These are phyloP conservation scores for Perca schrenkii DNA, from an alignment of 2,113 vertebrate species.

Conservation along the genomic window DNA sequence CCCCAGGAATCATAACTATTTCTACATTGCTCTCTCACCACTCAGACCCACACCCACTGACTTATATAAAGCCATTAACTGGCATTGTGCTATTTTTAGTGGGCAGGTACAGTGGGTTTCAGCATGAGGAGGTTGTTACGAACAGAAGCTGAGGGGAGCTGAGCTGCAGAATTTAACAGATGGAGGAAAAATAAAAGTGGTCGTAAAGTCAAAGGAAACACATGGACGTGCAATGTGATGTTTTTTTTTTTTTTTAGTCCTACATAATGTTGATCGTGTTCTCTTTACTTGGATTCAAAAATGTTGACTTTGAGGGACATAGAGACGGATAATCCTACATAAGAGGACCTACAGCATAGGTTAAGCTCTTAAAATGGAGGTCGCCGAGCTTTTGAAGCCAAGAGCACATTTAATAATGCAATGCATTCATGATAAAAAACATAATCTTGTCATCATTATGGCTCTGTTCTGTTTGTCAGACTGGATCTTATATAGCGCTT, in stretches of 20 bases:
- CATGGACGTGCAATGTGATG: background rate
- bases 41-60: constrained; percentile 59
- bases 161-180: constrained; percentile 40
- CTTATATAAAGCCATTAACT: constrained; percentile 82
- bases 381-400: background rate
- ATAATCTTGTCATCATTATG: constrained; percentile 29
- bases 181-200: background rate
- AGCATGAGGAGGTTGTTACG: constrained; percentile 49
- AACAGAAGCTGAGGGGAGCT: constrained; percentile 16
- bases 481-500: constrained; percentile 3
- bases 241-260: background rate
- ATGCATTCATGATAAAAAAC: constrained; percentile 9
- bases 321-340: background rate
- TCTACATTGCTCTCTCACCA: constrained; percentile 19
- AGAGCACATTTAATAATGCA: constrained; percentile 29
- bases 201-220: constrained; percentile 16
- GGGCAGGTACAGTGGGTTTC: constrained; percentile 70
- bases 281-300: background rate
- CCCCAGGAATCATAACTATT: constrained; percentile 48
- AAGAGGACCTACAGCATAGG: background rate
- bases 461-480: background rate
- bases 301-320: background rate
- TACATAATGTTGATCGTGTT: background rate
- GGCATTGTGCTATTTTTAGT: constrained; percentile 70
- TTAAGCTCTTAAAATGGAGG: constrained; percentile 39